These are phyloP conservation scores for Tetragonula carbonaria DNA, from an alignment of 2,888 invertebrate genomes.

Conservation along the genomic window DNA sequence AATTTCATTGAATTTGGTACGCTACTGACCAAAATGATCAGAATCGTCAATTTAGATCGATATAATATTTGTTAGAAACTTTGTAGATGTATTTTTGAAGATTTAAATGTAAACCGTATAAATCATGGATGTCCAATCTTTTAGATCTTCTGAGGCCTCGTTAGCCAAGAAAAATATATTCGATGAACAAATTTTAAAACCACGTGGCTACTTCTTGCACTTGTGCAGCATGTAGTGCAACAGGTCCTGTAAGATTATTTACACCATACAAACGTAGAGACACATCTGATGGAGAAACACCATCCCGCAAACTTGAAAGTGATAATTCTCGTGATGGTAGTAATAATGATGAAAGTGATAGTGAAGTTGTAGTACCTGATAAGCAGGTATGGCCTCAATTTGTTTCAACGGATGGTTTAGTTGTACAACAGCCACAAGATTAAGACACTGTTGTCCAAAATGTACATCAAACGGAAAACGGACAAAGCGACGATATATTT, in stretches of 20 bases:
- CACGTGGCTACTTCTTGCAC: conserved; percentile 98
- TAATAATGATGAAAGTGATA: conserved; percentile 82
- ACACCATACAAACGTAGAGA: conserved; percentile 94
- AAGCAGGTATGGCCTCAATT: conserved; percentile 82
- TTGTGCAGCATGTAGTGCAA: conserved; percentile 94
- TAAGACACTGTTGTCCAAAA: conserved; percentile 76
- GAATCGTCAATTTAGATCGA: too few species aligned
- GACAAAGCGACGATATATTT: conserved; percentile 79
- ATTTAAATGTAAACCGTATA: too few species aligned
- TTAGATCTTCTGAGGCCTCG: too few species aligned
- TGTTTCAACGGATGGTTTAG: conserved; percentile 80
- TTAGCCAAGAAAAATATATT: conserved; percentile 78
- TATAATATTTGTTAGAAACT: too few species aligned
- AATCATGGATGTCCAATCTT: too few species aligned
- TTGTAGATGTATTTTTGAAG: too few species aligned
- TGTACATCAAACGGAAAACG: conserved; percentile 77
- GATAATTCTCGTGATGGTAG: conserved; percentile 82
- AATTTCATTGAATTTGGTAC: too few species aligned
- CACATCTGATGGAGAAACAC: conserved; percentile 76
- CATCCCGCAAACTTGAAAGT: conserved; percentile 76
- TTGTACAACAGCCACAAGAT: conserved; percentile 80
- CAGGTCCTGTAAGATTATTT: conserved; percentile 95
- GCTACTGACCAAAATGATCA: too few species aligned
- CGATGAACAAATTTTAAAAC: conserved; percentile 95
- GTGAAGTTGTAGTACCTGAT: conserved; percentile 78